phyloP scores from a whole-genome alignment of 2,888 invertebrate species.

The Mimumesa dahlbomi region DNA sequence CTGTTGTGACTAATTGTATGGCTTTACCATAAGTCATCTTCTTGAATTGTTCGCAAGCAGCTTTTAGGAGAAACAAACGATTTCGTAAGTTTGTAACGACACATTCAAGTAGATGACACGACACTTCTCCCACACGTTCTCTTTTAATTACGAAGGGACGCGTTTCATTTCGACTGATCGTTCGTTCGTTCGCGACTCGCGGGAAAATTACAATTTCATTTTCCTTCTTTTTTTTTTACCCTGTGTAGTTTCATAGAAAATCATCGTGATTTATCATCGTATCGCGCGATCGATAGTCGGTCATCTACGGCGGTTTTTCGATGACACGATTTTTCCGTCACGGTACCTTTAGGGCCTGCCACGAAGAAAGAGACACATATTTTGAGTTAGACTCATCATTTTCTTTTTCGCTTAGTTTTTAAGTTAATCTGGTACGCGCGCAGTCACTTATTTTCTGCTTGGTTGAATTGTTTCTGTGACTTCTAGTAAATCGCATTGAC shows the following conservation, averaged over 20 bases:
- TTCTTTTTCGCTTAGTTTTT: slow-evolving; percentile 17
- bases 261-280: neutral
- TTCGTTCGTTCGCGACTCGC: slow-evolving; percentile 3
- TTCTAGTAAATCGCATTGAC: slow-evolving; percentile 24
- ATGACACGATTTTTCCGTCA: slow-evolving; percentile 10
- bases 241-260: neutral
- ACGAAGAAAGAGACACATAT: slow-evolving; percentile 71
- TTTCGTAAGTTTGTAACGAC: slow-evolving; percentile 79
- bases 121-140: slow-evolving; percentile 57
- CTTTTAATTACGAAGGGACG: slow-evolving; percentile 35
- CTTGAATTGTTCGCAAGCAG: slow-evolving; percentile 78
- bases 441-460: no score
- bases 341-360: slow-evolving; percentile 56
- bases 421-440: no score
- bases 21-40: slow-evolving; percentile 46
- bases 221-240: neutral
- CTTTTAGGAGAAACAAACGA: slow-evolving; percentile 79
- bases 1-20: slow-evolving; percentile 53
- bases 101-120: slow-evolving; percentile 70
- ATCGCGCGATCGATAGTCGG: neutral
- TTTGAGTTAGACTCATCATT: slow-evolving; percentile 73
- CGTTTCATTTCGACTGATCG: slow-evolving; percentile 1
- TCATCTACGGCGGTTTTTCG: slow-evolving; percentile 7
- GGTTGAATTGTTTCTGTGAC: no score
- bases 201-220: neutral